phyloP scores from a whole-genome alignment of 2,888 invertebrate genomes.

The Galeopsomyia nigrocyanea region DNA sequence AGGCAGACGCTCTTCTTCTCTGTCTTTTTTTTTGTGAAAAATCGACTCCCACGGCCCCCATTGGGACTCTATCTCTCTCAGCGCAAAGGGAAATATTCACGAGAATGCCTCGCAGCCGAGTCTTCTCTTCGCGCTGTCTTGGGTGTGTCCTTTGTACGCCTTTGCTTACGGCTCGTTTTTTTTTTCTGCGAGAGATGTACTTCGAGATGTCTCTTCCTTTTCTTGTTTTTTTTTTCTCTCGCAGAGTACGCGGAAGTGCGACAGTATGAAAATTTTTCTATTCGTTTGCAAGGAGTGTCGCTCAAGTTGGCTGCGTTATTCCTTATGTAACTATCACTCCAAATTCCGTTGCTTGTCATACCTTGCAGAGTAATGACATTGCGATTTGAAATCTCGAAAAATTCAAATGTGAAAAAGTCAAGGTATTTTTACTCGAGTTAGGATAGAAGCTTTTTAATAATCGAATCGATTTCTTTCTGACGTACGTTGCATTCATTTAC shows the following conservation, averaged over 20 bases:
- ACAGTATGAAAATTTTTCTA: constrained; percentile 20
- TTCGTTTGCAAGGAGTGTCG: background rate
- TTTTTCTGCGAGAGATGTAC: constrained; percentile 9
- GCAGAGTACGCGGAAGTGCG: constrained; percentile 3
- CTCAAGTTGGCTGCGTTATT: constrained; percentile 20
- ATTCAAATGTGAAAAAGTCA: too few relatives aligned
- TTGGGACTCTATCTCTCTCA: constrained; percentile 16
- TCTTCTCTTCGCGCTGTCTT: background rate
- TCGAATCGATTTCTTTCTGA: too few relatives aligned
- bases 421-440: too few relatives aligned
- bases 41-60: constrained; percentile 28
- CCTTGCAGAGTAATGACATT: too few relatives aligned
- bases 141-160: background rate
- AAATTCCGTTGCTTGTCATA: too few relatives aligned
- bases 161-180: background rate
- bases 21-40: constrained; percentile 26
- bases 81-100: constrained; percentile 41
- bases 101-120: constrained; percentile 6
- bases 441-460: too few relatives aligned
- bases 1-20: background rate
- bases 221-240: background rate
- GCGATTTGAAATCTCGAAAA: too few relatives aligned
- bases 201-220: background rate
- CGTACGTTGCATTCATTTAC: too few relatives aligned
- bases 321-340: constrained; percentile 8